phyloP scores from a whole-genome alignment of 2,888 invertebrate genomes.

The Ophion costatus region DNA sequence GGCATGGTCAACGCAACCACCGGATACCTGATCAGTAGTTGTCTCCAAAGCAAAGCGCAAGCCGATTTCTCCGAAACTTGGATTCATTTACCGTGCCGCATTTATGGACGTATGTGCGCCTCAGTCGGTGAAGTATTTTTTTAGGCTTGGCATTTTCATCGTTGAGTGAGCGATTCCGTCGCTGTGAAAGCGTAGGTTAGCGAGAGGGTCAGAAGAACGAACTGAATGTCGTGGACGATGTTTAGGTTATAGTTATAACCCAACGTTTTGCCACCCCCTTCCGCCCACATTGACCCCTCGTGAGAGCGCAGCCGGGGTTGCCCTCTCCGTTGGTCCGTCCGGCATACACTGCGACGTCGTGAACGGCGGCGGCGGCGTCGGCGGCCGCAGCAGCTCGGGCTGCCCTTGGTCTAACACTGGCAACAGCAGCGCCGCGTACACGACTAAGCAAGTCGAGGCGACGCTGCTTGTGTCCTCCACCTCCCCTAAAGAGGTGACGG shows the following conservation, averaged over 20 bases:
- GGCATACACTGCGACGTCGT: conserved; percentile 67
- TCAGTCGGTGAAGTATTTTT: not conserved
- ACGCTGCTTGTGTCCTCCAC: conserved; percentile 55
- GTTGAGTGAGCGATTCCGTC: conserved; percentile 16
- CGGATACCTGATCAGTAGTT: too few relatives aligned
- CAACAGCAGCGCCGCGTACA: conserved; percentile 56
- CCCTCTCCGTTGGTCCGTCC: conserved; percentile 70
- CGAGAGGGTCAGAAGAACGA: conserved; percentile 75
- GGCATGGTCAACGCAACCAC: too few relatives aligned
- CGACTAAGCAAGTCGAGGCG: conserved; percentile 24
- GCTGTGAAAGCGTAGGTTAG: conserved; percentile 70
- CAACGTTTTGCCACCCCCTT: conserved; percentile 61
- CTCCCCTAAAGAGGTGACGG: conserved; percentile 62
- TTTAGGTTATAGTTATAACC: conserved; percentile 42
- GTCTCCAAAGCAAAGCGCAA: too few relatives aligned
- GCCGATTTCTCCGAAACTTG: too few relatives aligned
- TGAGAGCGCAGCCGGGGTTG: conserved; percentile 56
- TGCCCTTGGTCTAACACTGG: conserved; percentile 50
- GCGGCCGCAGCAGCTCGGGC: conserved; percentile 49
- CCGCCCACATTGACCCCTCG: conserved; percentile 34
- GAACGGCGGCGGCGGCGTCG: conserved; percentile 64
- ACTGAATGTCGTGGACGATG: conserved; percentile 80
- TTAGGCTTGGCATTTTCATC: not conserved
- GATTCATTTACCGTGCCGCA: too few relatives aligned
- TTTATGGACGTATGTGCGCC: not conserved